Evolutionary conservation across 2,888 invertebrate genomes (phyloP).

Genomic region (Phlogophora meticulosa): DNA sequence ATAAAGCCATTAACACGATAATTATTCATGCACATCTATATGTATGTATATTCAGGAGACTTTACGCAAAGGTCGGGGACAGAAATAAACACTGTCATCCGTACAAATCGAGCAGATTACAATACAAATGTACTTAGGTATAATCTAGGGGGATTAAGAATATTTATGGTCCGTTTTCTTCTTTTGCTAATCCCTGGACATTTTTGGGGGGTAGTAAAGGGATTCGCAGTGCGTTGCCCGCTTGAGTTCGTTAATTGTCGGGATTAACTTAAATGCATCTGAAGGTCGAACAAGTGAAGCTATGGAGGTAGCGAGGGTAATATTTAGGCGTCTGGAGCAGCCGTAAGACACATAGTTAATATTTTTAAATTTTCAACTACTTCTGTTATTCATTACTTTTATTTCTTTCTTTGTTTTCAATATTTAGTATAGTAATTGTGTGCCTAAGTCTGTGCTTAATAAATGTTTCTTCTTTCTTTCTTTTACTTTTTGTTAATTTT

Average conservation of each 20-base stretch:
- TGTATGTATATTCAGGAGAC: slow-evolving; percentile 28
- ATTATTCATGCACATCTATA: slow-evolving; percentile 39
- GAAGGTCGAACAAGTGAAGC: slow-evolving; percentile 52
- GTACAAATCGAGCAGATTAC: slow-evolving; percentile 61
- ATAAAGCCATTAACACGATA: slow-evolving; percentile 10
- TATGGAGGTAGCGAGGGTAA: slow-evolving; percentile 5
- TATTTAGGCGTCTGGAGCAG: no score
- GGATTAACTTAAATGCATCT: slow-evolving; percentile 71
- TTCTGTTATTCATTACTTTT: no score
- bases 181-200: slow-evolving; percentile 73
- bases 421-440: no score
- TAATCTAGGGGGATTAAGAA: slow-evolving; percentile 75
- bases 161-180: slow-evolving; percentile 78
- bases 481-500: background rate
- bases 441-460: no score
- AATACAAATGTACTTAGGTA: slow-evolving; percentile 67
- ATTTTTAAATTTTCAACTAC: no score
- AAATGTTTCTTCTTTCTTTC: no score
- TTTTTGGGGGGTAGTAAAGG: slow-evolving; percentile 70
- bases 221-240: slow-evolving; percentile 76
- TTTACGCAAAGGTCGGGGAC: slow-evolving; percentile 43
- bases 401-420: no score
- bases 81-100: slow-evolving; percentile 60
- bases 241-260: slow-evolving; percentile 68
- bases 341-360: no score